phyloP scores from a whole-genome alignment of 2,888 invertebrate species.

The Galerucella calmariensis region DNA sequence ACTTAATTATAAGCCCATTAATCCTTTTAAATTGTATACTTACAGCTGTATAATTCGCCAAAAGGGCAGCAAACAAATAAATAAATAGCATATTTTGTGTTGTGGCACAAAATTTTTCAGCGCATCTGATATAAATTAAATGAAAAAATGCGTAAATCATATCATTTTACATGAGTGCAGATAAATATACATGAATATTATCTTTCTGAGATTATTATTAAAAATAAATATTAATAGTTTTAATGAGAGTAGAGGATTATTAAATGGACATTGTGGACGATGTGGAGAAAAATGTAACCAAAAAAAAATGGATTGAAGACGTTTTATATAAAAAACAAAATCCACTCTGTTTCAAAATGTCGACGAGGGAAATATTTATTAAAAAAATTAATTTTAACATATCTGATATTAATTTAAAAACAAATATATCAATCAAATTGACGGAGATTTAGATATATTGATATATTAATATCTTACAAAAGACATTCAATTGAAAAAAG shows the following conservation, averaged over 20 bases:
- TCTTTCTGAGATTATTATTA: not conserved
- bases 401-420: no score
- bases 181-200: not conserved
- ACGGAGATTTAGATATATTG: no score
- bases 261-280: no score
- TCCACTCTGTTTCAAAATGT: no score
- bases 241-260: constrained; percentile 27
- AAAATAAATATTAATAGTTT: not conserved
- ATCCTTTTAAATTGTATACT: not conserved
- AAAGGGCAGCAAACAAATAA: not conserved
- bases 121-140: not conserved
- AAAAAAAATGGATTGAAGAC: no score
- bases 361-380: no score
- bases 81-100: not conserved
- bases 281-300: no score
- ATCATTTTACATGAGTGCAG: not conserved
- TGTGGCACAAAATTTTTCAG: not conserved
- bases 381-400: no score
- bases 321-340: no score
- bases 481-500: no score
- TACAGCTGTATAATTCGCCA: not conserved
- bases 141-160: not conserved
- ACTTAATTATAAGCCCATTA: not conserved
- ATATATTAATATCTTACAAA: no score
- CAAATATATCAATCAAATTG: no score